A percentile compares a stretch with the other conserved stretches of the same genome.
Evolutionary conservation across 37 sponge, comb jelly and placozoan genomes (phyloP).

Genomic region (Spongilla lacustris): DNA sequence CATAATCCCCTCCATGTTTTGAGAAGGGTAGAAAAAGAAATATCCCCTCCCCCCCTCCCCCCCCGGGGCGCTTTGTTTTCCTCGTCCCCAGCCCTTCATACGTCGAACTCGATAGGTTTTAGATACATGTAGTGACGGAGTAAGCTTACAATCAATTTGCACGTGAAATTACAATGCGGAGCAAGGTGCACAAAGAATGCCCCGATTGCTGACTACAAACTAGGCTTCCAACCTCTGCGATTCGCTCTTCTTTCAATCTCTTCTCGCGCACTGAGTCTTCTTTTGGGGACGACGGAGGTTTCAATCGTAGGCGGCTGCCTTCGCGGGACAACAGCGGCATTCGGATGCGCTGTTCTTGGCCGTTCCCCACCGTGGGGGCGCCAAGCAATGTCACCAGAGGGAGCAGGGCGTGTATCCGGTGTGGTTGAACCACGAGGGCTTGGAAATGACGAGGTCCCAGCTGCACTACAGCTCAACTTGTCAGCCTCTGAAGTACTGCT

Average conservation of each 20-base stretch:
- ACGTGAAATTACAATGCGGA: too few relatives aligned
- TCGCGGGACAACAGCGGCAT: neutral
- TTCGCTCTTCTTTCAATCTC: neutral
- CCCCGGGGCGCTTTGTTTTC: too few relatives aligned
- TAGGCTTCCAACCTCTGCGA: neutral
- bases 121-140: too few relatives aligned
- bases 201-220: too few relatives aligned
- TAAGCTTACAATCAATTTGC: too few relatives aligned
- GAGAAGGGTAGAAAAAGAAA: too few relatives aligned
- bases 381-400: neutral
- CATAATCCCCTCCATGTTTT: too few relatives aligned
- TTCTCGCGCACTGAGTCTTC: neutral
- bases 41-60: too few relatives aligned
- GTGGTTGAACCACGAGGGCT: neutral
- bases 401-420: neutral
- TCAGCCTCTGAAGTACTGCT: neutral
- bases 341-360: neutral
- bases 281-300: neutral
- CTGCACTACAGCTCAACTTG: neutral
- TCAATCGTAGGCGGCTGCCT: neutral
- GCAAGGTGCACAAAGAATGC: too few relatives aligned
- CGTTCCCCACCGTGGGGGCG: conserved; percentile 3
- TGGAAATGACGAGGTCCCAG: neutral
- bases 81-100: too few relatives aligned
- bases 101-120: too few relatives aligned